Conservation (phyloP, 2,888 invertebrate genomes). For the Drosophila imparisetae region DNA sequence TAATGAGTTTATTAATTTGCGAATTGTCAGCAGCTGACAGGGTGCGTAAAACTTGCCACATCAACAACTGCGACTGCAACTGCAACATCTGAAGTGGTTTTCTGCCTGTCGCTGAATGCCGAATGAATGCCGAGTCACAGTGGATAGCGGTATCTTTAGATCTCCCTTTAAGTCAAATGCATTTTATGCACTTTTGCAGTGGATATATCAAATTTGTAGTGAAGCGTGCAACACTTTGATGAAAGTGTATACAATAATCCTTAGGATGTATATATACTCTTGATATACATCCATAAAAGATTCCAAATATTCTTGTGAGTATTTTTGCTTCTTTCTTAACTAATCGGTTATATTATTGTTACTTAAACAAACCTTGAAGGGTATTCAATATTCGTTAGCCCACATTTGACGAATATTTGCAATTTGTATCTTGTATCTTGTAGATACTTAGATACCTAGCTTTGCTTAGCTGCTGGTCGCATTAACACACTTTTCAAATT, state of each 20-base stretch:
- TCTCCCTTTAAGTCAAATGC: constrained; percentile 47
- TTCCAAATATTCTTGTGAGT: not conserved
- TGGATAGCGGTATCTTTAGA: constrained; percentile 54
- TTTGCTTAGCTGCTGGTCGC: constrained; percentile 57
- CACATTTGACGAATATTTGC: not conserved
- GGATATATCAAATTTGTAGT: not conserved
- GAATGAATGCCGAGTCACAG: constrained; percentile 27
- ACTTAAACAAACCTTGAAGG: not conserved
- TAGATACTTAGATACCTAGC: constrained; percentile 32
- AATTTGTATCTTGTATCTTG: constrained; percentile 37
- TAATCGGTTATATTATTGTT: not conserved
- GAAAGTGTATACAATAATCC: no score
- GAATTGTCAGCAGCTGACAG: constrained; percentile 76
- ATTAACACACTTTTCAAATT: constrained; percentile 77
- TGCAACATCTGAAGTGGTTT: constrained; percentile 12
- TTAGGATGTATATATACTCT: not conserved
- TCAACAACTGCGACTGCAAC: constrained; percentile 8
- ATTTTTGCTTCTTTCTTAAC: not conserved
- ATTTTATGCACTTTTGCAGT: constrained; percentile 28
- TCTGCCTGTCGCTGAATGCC: constrained; percentile 12
- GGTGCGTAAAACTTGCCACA: constrained; percentile 46
- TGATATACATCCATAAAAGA: not conserved
- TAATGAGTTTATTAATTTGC: constrained; percentile 81
- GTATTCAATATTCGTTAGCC: not conserved
- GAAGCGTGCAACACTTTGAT: not conserved